Evolutionary conservation across 2,113 vertebrate genomes (phyloP), one percentile per base, ranked within the genome.

Genomic region (Rana temporaria): DNA sequence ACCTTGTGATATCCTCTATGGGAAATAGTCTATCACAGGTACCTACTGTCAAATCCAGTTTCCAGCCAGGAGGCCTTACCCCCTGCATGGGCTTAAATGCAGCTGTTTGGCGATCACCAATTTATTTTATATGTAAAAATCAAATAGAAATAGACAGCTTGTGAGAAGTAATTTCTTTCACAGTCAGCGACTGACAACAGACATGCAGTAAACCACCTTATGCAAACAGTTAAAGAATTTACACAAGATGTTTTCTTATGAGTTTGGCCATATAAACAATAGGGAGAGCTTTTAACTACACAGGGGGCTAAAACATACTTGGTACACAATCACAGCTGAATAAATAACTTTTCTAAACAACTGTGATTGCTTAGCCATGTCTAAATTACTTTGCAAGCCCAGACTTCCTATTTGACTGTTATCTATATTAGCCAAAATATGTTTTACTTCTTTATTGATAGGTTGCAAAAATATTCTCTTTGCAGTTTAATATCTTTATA

Each of bases 21-120:
- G 81, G 90, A 91, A 91, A 88, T 74, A 88, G 85, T 86, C 87
- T 85, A 86, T 89, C 89, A 85, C 78, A 78, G 77, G 77, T 86
- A 72, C 80, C 90, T 84, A 62, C 73, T 87, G 86, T 87, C 89
- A 91, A 89, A 91, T 90, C 83, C 77, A 84, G 82, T 85, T 89
- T 89, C 87, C 86, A 88, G 84, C 87, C 87, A 85, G 85, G 87
- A 86, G 52, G 55, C 56, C 86, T 53, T 79, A 85, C 60, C 63
- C 85, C 70, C 82, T 78, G 30, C 75, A 59, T 65, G 64, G 26
- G 85, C 87, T 87, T 79, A 86, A 90, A 86, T 82, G 42, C 65
- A 60, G 26, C 56, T 73, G 74, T 57, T 32, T 20, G 82, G 86
- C 38, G 24, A 67, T 79, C 82, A 0, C 74, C 4, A 85, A 86